These are phyloP conservation scores for Sapajus apella DNA, from an alignment of 2,113 vertebrate genomes.

Conservation along the genomic window DNA sequence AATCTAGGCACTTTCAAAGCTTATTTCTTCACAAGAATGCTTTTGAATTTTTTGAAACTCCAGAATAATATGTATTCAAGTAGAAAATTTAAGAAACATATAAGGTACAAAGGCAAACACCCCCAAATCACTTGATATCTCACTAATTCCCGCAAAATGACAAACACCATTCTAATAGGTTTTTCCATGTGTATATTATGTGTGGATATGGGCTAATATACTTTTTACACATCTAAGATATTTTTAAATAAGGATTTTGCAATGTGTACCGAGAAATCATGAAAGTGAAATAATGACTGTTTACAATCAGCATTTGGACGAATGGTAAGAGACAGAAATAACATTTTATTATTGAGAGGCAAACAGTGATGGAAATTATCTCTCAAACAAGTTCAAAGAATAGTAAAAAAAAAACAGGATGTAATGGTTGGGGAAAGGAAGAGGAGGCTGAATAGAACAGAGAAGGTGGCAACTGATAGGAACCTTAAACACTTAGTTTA, in stretches of 20 bases:
- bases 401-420: background rate
- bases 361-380: background rate
- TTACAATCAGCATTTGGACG: background rate
- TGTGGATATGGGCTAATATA: background rate
- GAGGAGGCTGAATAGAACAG: background rate
- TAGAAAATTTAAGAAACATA: background rate
- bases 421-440: background rate
- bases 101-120: background rate
- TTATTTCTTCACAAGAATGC: background rate
- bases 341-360: background rate
- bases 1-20: background rate
- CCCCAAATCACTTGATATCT: background rate
- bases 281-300: background rate
- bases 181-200: background rate
- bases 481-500: background rate
- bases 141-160: background rate
- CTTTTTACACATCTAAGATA: background rate
- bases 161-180: background rate
- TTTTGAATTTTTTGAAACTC: background rate
- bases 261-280: background rate
- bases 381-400: background rate
- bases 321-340: background rate
- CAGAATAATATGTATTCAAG: background rate
- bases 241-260: background rate
- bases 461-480: background rate